These are phyloP conservation scores for Elmis aenea DNA, from an alignment of 2,888 invertebrate genomes.

Conservation along the genomic window DNA sequence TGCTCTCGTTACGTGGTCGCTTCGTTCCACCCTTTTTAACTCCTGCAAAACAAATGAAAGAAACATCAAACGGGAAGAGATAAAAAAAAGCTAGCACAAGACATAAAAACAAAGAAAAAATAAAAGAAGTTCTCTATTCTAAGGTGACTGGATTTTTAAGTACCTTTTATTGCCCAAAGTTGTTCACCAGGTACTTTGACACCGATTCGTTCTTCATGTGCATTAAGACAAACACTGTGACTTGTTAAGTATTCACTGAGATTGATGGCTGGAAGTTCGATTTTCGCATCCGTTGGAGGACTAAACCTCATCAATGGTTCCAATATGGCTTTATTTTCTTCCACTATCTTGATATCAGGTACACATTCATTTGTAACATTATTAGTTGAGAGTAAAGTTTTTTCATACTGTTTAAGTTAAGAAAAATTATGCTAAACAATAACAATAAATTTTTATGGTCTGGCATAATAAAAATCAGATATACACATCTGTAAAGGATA, in stretches of 20 bases:
- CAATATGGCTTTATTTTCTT: conserved; percentile 24
- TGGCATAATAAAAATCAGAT: too few species aligned
- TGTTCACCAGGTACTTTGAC: conserved; percentile 51
- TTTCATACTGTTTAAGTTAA: conserved; percentile 33
- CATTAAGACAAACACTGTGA: conserved; percentile 70
- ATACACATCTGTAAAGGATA: too few species aligned
- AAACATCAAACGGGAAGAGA: conserved; percentile 1
- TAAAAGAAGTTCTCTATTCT: neutral
- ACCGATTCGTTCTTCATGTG: conserved; percentile 69
- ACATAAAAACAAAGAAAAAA: neutral
- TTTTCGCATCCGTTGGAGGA: conserved; percentile 57
- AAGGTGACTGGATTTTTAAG: neutral
- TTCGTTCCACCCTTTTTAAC: conserved; percentile 42
- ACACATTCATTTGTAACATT: conserved; percentile 29
- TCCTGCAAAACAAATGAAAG: too few species aligned
- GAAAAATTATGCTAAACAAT: conserved; percentile 11
- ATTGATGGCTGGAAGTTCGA: conserved; percentile 68
- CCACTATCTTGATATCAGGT: conserved; percentile 19
- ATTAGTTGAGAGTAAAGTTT: conserved; percentile 31
- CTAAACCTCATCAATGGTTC: conserved; percentile 40
- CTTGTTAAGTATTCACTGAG: conserved; percentile 73
- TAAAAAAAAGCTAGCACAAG: conserved; percentile 1
- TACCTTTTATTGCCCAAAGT: conserved; percentile 32
- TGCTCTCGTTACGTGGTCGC: conserved; percentile 42
- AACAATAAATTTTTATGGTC: too few species aligned